Conservation (phyloP, 1,140 invertebrate species). For the Drosophila leontia region DNA sequence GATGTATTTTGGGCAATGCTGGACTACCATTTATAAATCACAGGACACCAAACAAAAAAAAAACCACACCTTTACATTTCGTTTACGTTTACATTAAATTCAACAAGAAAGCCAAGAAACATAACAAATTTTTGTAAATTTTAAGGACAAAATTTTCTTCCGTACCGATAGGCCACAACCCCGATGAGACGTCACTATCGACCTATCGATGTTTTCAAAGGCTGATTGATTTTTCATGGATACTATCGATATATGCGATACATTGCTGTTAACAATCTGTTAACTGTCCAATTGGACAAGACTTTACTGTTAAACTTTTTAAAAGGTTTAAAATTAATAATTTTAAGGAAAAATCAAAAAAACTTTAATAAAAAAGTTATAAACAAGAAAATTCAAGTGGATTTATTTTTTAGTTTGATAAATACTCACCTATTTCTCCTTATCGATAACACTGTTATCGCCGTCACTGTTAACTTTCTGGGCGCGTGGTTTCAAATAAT, state of each 20-base stretch:
- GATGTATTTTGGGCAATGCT: conserved; percentile 12
- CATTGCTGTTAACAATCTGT: no score
- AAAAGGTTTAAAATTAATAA: no score
- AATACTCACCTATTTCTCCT: not conserved
- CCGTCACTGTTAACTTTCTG: not conserved
- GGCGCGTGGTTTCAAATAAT: not conserved
- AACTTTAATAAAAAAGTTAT: not conserved
- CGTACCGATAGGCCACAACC: conserved; percentile 24
- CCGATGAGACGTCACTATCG: not conserved
- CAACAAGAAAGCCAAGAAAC: not conserved
- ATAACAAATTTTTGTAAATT: conserved; percentile 14
- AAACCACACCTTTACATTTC: conserved; percentile 4
- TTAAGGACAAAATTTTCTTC: conserved; percentile 27
- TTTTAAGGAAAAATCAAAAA: no score
- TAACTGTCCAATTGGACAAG: no score
- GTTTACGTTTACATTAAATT: not conserved
- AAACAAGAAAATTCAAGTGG: not conserved
- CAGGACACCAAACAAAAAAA: not conserved
- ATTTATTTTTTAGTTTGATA: not conserved
- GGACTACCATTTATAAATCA: not conserved
- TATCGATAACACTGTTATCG: not conserved
- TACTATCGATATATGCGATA: no score
- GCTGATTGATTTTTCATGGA: no score
- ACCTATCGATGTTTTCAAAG: no score
- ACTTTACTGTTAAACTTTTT: no score